Base-by-base conservation (phyloP, 2,113 vertebrate species). In the Xiphophorus hellerii region DNA sequence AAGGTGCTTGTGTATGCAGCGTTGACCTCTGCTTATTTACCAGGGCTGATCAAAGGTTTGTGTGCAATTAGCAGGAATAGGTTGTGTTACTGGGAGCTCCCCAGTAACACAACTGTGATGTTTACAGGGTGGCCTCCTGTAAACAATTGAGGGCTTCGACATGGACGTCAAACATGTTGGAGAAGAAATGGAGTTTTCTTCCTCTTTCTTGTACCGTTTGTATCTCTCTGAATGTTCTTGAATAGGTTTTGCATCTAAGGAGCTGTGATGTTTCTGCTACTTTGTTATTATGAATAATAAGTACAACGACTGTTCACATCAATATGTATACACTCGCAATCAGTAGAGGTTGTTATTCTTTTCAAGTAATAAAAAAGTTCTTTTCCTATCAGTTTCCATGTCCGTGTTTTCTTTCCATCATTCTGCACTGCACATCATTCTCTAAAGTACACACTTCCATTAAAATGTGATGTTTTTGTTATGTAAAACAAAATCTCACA, bases 51-150 rank as follows among this genome's bases (percentile, higher is more conserved):
- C 86, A 90, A 90, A 92, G 84, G 63, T 70, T 42, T 3, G 2
- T 0, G 69, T 65, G 73, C 76, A 81, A 83, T 91, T 86, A 82
- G 76, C 71, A 87, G 71, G 88, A 86, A 86, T 77, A 79, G 84
- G 73, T 71, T 58, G 69, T 84, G 82, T 88, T 90, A 66, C 39
- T 8, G 17, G 83, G 86, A 90, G 85, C 85, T 69, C 63, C 77
- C 62, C 39, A 83, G 82, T 75, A 83, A 69, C 48, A 78, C 39
- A 69, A 71, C 73, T 86, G 14, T 75, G 31, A 33, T 7, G 31
- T 33, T 7, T 33, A 33, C 35, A 12, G 35, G 35, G 7, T 35
- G 33, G 42, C 62, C 35, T 81, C 74, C 72, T 84, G 58, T 74
- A 76, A 76, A 82, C 80, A 70, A 69, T 69, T 54, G 14, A 72